Base-by-base conservation (phyloP, 2,888 invertebrate species). In the Tenthredo notha region DNA sequence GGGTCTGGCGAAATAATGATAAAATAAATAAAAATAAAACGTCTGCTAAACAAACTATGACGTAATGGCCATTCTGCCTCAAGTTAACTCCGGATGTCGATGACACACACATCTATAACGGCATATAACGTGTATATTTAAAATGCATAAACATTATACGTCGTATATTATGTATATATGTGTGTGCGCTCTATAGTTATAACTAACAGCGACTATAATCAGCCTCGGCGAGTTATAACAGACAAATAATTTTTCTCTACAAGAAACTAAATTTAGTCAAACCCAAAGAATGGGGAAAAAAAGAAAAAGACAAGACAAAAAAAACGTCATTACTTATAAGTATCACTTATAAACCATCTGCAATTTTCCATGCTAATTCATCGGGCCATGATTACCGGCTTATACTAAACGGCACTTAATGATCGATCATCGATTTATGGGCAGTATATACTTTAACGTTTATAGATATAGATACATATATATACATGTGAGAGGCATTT, bases 351-450 rank as follows among this genome's bases (percentile, higher is more conserved):
- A 6, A 67, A 18, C 15, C 67, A 10, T 33, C 1, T 84, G 86
- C 86, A 90, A 90, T 90, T 90, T 88, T 84, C 85, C 88, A 91
- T 91, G 89, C 90, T 89, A 91, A 91, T 90, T 90, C 87, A 89
- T 87, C 88, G 33, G 29, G 18, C 33, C 85, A 88, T 89, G 91
- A 91, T 91, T 90, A 91, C 88, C 88, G 86, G 88, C 84, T 87
- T 21, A 86, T 29, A 85, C 83, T 85, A 86, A 87, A 86, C 85
- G 85, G 85, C 84, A 80, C 84, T 85, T 58, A 87, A 82, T 18
- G 74, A 43, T 74, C 40, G 74, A 74, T 74, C 43, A 10, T 21
- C 47, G 15, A 74, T 74, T 47, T 74, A 74, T 74, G 47, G 33
- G 1, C 29, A 7, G n/a, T 58, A 21, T n/a, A 21, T 67, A 18